phyloP scores from a whole-genome alignment of 2,113 vertebrate genomes.

The Cyphomyrus discorhynchus region DNA sequence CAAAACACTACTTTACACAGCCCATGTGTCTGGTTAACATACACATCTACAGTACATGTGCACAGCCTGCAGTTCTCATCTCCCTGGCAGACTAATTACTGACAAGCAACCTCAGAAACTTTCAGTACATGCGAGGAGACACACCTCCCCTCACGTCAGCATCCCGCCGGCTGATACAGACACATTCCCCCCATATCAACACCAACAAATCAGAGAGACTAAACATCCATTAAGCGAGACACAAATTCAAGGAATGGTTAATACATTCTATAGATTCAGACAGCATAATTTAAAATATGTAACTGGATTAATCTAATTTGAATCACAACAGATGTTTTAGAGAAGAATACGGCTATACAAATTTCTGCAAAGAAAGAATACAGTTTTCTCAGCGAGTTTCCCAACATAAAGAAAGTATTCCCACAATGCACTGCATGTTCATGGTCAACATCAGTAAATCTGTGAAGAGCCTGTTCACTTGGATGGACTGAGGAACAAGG shows the following conservation, averaged over 20 bases:
- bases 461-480: not conserved
- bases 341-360: not conserved
- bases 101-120: not conserved
- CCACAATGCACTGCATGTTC: not conserved
- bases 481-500: not conserved
- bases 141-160: not conserved
- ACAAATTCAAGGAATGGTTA: not conserved
- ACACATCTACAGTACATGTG: not conserved
- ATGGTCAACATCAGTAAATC: not conserved
- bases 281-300: not conserved
- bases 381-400: not conserved
- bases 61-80: not conserved
- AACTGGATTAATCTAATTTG: not conserved
- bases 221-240: not conserved
- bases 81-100: not conserved
- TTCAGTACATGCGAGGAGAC: not conserved
- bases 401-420: not conserved
- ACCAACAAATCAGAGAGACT: not conserved
- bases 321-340: not conserved
- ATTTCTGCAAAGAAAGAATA: not conserved
- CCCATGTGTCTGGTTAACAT: not conserved
- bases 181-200: not conserved
- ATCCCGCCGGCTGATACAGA: not conserved
- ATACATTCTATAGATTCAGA: not conserved
- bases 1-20: not conserved